Conservation (phyloP, 2,888 invertebrate genomes). For the Orchestes rusci region DNA sequence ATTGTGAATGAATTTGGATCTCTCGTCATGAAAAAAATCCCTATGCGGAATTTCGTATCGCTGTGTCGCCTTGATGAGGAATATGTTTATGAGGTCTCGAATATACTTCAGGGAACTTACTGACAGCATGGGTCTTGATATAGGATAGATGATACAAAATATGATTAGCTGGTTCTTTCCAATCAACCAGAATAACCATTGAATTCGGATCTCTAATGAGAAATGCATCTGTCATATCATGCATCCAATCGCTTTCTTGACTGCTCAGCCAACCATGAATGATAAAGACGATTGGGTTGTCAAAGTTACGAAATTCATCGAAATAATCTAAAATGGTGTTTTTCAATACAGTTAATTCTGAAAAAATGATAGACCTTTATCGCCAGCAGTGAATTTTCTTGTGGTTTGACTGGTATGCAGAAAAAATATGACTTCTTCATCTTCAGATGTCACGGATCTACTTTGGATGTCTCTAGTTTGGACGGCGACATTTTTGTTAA, state of each 20-base stretch:
- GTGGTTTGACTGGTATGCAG: constrained; percentile 28
- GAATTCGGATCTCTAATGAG: constrained; percentile 25
- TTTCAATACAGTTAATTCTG: no score
- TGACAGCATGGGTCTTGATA: constrained; percentile 33
- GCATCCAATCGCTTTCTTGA: constrained; percentile 30
- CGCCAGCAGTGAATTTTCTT: constrained; percentile 24
- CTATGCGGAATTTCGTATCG: no score
- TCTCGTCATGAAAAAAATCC: no score
- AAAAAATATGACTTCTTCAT: constrained; percentile 30
- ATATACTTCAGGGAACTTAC: no score
- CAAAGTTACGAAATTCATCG: constrained; percentile 20
- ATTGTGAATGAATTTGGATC: no score
- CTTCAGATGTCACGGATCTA: constrained; percentile 28
- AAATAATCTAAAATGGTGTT: constrained; percentile 22
- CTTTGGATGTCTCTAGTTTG: constrained; percentile 27
- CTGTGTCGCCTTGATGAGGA: no score
- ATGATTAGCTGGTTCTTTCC: constrained; percentile 32
- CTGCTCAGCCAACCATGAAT: constrained; percentile 34
- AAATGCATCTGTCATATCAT: constrained; percentile 33
- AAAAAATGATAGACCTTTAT: no score
- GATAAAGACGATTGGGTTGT: constrained; percentile 29
- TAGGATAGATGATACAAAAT: constrained; percentile 32
- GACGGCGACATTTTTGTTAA: constrained; percentile 31
- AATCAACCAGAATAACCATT: constrained; percentile 33
- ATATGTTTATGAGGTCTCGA: no score